Percentiles rank a stretch among this genome's conserved stretches.
These are phyloP conservation scores for Aythya baeri DNA, from an alignment of 2,113 vertebrate genomes.

Conservation along the genomic window DNA sequence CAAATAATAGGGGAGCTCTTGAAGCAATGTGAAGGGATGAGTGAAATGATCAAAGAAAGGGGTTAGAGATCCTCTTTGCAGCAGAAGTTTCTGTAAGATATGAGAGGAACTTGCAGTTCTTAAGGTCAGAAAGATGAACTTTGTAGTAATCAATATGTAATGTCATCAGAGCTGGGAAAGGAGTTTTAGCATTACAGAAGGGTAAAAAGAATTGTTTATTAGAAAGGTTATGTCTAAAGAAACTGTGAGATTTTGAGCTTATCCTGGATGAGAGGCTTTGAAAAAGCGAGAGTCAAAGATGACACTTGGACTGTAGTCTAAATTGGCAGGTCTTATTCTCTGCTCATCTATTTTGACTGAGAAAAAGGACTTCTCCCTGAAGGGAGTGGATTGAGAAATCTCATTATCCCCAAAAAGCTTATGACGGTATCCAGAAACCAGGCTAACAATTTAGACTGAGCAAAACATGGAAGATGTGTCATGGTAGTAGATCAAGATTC, in stretches of 20 bases:
- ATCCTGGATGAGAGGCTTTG: not conserved
- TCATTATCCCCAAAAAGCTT: not conserved
- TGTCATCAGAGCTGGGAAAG: not conserved
- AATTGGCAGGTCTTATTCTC: not conserved
- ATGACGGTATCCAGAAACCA: not conserved
- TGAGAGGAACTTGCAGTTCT: not conserved
- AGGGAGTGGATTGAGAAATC: not conserved
- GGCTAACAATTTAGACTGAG: not conserved
- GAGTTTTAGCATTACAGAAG: not conserved
- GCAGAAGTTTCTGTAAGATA: not conserved
- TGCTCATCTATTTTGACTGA: not conserved
- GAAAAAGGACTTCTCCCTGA: not conserved
- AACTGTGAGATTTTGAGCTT: not conserved
- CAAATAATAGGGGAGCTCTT: not conserved
- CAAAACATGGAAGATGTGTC: not conserved
- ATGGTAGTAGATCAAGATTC: not conserved
- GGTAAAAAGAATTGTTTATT: not conserved
- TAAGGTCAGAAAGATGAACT: constrained; percentile 16
- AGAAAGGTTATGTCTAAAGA: not conserved
- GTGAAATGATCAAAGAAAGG: constrained; percentile 25
- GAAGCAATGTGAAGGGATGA: not conserved
- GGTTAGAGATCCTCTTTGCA: not conserved
- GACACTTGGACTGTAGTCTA: not conserved
- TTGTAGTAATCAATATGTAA: constrained; percentile 10
- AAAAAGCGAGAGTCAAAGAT: not conserved